phyloP scores from a whole-genome alignment of 1,140 invertebrate genomes.

The Goniozus legneri region DNA sequence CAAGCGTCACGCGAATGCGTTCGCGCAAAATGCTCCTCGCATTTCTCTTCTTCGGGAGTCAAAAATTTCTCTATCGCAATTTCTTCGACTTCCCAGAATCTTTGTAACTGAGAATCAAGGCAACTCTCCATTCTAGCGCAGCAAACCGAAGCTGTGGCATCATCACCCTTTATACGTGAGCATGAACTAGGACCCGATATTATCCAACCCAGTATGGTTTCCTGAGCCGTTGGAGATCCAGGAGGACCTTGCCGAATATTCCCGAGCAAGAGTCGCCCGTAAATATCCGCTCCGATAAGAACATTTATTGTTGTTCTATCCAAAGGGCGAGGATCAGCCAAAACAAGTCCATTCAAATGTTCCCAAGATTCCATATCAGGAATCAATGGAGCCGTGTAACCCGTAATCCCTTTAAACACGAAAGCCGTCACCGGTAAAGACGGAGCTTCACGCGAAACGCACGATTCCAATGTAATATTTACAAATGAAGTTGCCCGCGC shows the following conservation, averaged over 20 bases:
- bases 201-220: slow-evolving; percentile 4
- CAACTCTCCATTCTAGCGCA: no score
- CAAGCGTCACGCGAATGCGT: slow-evolving; percentile 17
- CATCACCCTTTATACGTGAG: background rate
- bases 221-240: background rate
- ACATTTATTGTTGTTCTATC: background rate
- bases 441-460: background rate
- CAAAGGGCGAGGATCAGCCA: slow-evolving; percentile 12
- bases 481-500: background rate
- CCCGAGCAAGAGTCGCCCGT: slow-evolving; percentile 5
- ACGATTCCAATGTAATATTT: slow-evolving; percentile 6
- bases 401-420: slow-evolving; percentile 10
- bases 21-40: background rate
- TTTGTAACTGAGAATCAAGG: slow-evolving; percentile 13
- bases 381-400: background rate
- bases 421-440: slow-evolving; percentile 4
- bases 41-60: background rate
- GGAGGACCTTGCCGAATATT: slow-evolving; percentile 2
- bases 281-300: slow-evolving; percentile 11
- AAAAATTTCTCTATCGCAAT: background rate
- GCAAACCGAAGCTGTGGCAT: background rate
- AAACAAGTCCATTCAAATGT: slow-evolving; percentile 6
- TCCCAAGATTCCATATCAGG: slow-evolving; percentile 3
- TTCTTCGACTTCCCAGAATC: slow-evolving; percentile 33
- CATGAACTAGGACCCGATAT: slow-evolving; percentile 2